phyloP scores from a whole-genome alignment of 2,113 vertebrate species.

The Odocoileus virginianus region DNA sequence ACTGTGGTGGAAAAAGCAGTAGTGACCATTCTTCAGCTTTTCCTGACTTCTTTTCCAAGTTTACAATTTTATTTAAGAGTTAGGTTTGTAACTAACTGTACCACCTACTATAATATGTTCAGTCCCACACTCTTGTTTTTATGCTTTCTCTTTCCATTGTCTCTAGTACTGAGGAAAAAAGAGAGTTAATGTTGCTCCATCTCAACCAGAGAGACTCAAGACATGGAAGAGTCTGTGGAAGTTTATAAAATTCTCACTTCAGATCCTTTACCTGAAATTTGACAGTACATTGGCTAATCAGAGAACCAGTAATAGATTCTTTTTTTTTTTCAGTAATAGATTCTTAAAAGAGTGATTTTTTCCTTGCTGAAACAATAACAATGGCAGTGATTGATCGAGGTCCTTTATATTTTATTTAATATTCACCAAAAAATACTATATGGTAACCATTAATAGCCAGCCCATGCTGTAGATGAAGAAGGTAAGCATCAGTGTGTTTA shows the following conservation, averaged over 20 bases:
- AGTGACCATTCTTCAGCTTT: neutral
- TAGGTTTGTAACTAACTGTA: neutral
- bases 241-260: neutral
- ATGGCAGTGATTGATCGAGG: neutral
- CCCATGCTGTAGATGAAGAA: neutral
- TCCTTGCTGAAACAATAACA: neutral
- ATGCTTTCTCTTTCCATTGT: neutral
- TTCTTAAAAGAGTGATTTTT: neutral
- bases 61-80: neutral
- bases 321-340: neutral
- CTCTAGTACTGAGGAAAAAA: neutral
- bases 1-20: neutral
- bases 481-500: neutral
- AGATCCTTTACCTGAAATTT: neutral
- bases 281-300: neutral
- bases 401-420: neutral
- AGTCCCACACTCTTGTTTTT: neutral
- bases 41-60: neutral
- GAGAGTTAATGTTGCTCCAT: neutral
- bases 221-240: rapidly evolving
- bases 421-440: neutral
- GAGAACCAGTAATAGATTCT: neutral
- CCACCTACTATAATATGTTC: neutral
- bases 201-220: neutral
- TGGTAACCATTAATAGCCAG: neutral